Percentiles rank a stretch among this genome's conserved stretches.
phyloP scores from a whole-genome alignment of 1,140 invertebrate genomes.

The Agrypnia vestita region DNA sequence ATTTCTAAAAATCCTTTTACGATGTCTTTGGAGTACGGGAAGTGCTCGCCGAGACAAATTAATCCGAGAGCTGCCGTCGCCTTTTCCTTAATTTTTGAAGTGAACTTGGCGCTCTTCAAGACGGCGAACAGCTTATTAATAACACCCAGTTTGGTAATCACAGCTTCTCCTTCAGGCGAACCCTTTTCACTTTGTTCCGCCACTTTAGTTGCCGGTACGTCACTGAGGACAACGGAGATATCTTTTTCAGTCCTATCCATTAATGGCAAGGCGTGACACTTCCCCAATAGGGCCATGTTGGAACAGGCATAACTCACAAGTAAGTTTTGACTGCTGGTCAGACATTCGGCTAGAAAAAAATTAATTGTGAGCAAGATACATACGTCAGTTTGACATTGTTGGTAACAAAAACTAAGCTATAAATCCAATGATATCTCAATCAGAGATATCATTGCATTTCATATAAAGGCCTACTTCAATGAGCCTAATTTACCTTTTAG shows the following conservation, averaged over 20 bases:
- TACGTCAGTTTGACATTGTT: background rate
- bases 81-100: constrained; percentile 81
- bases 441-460: too few species aligned
- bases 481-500: too few species aligned
- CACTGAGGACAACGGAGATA: constrained; percentile 53
- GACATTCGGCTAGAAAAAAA: constrained; percentile 73
- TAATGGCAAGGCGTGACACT: constrained; percentile 78
- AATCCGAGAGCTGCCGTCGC: constrained; percentile 81
- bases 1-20: constrained; percentile 82
- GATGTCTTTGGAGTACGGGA: constrained; percentile 80
- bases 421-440: too few species aligned
- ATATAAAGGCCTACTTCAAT: too few species aligned
- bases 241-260: constrained; percentile 67
- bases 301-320: constrained; percentile 78
- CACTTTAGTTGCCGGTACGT: constrained; percentile 13
- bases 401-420: background rate
- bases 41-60: constrained; percentile 84
- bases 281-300: constrained; percentile 81
- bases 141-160: constrained; percentile 75
- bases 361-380: constrained; percentile 2
- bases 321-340: constrained; percentile 74
- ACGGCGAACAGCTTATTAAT: constrained; percentile 77
- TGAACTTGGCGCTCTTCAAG: constrained; percentile 76
- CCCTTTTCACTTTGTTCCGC: constrained; percentile 63
- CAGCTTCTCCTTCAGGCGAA: constrained; percentile 64